These are phyloP conservation scores for Turritopsis rubra DNA, from an alignment of 30 jellyfish, hydroid and myxozoan genomes.

Conservation along the genomic window DNA sequence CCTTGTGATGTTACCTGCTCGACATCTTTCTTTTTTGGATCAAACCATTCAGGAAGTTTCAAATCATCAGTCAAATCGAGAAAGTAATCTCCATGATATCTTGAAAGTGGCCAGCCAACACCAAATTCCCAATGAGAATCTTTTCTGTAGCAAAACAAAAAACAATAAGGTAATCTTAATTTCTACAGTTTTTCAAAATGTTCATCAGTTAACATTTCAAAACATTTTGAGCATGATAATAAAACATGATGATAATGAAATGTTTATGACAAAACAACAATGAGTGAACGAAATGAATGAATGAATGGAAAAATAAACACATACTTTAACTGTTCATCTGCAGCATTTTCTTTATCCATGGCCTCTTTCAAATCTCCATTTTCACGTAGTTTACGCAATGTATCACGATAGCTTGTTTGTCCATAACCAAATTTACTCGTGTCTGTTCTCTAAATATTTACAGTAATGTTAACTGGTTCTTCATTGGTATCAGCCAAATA, in stretches of 20 bases:
- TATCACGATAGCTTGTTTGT: not conserved
- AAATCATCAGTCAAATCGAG: conserved; percentile 19
- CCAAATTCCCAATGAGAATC: not conserved
- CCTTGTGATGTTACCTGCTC: not conserved
- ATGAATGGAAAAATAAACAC: no score
- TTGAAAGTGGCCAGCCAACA: conserved; percentile 1
- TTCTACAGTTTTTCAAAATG: no score
- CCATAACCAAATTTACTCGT: conserved; percentile 6
- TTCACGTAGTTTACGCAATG: not conserved
- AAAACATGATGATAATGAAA: no score
- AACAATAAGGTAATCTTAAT: no score
- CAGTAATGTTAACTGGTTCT: not conserved
- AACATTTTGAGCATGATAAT: no score
- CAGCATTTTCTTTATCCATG: not conserved
- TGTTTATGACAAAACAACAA: no score
- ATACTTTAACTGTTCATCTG: not conserved
- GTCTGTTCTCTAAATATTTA: conserved; percentile 4
- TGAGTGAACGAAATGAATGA: no score
- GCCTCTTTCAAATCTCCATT: not conserved
- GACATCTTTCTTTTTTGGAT: not conserved
- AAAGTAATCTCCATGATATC: conserved; percentile 11
- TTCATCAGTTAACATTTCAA: no score
- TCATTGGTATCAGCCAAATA: no score
- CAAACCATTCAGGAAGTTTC: conserved; percentile 16
- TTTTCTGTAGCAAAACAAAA: not conserved